These are phyloP conservation scores for Mellivora capensis DNA, from an alignment of 2,113 vertebrate species.

Conservation along the genomic window DNA sequence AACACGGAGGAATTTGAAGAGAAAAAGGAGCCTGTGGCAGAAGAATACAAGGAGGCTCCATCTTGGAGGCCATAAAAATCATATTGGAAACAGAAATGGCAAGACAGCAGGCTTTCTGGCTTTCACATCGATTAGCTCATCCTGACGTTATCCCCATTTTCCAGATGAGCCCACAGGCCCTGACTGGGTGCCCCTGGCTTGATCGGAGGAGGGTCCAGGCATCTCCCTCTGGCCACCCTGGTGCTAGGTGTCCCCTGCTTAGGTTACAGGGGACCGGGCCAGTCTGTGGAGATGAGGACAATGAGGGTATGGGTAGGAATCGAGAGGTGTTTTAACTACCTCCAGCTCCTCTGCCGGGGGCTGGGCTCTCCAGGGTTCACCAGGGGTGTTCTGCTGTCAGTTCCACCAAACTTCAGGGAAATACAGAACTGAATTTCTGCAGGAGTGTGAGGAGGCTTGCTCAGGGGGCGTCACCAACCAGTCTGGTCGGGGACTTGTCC, in stretches of 20 bases:
- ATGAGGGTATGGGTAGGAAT: fast-evolving
- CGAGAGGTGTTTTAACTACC: not conserved
- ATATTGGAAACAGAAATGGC: slow-evolving; percentile 48
- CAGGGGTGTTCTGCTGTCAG: not conserved
- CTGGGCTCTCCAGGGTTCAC: not conserved
- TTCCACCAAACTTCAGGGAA: not conserved
- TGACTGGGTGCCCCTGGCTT: not conserved
- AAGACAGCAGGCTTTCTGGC: slow-evolving; percentile 32
- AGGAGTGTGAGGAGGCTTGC: not conserved
- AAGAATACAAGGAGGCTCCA: slow-evolving; percentile 50
- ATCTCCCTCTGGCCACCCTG: not conserved
- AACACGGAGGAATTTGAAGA: slow-evolving; percentile 41
- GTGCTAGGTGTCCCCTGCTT: fast-evolving
- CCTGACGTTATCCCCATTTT: slow-evolving; percentile 49
- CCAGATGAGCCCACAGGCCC: slow-evolving; percentile 24
- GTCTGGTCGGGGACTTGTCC: not conserved
- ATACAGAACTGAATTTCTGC: not conserved
- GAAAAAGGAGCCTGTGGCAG: not conserved
- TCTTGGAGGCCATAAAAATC: slow-evolving; percentile 63
- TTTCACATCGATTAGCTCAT: slow-evolving; percentile 10
- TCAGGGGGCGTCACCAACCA: not conserved
- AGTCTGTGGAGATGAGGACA: not conserved
- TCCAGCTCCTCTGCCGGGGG: not conserved
- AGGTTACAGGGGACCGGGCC: not conserved
- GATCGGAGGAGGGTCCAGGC: not conserved